Evolutionary conservation across 2,888 invertebrate species (phyloP).

Genomic region (Calameuta filiformis): DNA sequence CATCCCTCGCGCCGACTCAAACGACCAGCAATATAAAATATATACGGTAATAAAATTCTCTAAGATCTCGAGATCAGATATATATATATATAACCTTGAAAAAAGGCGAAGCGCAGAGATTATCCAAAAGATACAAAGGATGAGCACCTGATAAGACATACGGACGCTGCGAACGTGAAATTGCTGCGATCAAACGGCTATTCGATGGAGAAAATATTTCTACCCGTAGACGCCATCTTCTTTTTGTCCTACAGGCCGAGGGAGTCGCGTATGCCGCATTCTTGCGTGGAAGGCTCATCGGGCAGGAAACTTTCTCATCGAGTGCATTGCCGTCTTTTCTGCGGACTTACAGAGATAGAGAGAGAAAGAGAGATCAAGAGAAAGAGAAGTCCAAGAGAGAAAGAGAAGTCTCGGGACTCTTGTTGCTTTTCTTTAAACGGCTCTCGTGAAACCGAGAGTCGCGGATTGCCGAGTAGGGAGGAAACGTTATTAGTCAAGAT

Average conservation of each 20-base stretch:
- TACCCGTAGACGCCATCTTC: not conserved
- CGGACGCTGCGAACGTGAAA: not conserved
- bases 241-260: not conserved
- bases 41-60: too few species aligned
- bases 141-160: not conserved
- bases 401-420: not conserved
- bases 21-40: too few species aligned
- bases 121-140: not conserved
- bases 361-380: not conserved
- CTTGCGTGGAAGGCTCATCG: not conserved
- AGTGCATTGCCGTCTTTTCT: not conserved
- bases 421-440: not conserved
- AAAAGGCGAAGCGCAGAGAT: not conserved
- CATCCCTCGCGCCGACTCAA: not conserved
- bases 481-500: not conserved
- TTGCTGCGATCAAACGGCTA: not conserved
- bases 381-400: not conserved
- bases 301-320: not conserved
- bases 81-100: too few species aligned
- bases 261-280: not conserved
- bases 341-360: not conserved
- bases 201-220: not conserved
- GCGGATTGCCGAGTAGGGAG: not conserved
- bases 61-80: too few species aligned
- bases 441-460: not conserved